Percentiles rank a stretch among this genome's conserved stretches.
phyloP scores from a whole-genome alignment of 1,140 invertebrate species.

The Nasonia longicornis region DNA sequence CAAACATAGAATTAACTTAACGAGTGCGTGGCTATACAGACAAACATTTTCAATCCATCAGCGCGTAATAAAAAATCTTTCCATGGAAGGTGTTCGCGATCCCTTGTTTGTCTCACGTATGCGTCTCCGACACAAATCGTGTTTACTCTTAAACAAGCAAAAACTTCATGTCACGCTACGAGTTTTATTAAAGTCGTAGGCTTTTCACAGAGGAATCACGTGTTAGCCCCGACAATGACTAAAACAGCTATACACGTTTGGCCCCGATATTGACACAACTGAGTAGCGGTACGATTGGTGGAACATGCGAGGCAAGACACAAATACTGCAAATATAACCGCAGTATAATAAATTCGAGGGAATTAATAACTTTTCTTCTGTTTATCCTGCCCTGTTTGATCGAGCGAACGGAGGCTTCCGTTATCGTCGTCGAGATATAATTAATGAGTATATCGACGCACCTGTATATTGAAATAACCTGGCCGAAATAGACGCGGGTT shows the following conservation, averaged over 20 bases:
- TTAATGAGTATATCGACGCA: no score
- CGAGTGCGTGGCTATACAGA: no score
- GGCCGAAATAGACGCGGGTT: no score
- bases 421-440: no score
- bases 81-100: background rate
- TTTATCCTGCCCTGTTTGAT: no score
- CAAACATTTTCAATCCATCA: no score
- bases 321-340: slow-evolving; percentile 15
- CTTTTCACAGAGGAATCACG: slow-evolving; percentile 4
- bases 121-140: background rate
- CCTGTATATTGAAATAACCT: no score
- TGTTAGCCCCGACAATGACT: background rate
- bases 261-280: slow-evolving; percentile 7
- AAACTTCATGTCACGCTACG: background rate
- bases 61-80: background rate
- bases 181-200: no score
- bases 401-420: no score
- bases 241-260: background rate
- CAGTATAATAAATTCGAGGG: background rate
- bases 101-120: background rate
- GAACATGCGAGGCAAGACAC: background rate
- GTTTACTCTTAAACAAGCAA: slow-evolving; percentile 2
- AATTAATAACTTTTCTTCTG: background rate
- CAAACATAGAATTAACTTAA: no score
- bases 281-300: background rate